Evolutionary conservation across 2,888 invertebrate genomes (phyloP).

Genomic region (Pandemis heparana): DNA sequence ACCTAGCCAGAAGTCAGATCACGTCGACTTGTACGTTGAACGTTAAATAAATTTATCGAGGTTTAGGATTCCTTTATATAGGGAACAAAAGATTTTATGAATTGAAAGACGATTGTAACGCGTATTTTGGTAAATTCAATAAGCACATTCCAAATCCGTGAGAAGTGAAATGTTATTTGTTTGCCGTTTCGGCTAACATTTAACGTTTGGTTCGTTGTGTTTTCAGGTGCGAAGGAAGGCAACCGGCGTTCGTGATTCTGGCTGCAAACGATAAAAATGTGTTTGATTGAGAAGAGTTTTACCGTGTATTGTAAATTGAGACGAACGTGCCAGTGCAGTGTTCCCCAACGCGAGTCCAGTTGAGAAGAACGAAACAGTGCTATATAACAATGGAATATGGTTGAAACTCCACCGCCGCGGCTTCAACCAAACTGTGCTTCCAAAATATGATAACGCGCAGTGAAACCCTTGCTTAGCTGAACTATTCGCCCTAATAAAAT

Average conservation of each 20-base stretch:
- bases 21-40: slow-evolving; percentile 21
- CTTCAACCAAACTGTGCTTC: slow-evolving; percentile 76
- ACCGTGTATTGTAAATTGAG: slow-evolving; percentile 66
- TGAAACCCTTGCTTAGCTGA: slow-evolving; percentile 57
- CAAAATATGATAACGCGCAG: slow-evolving; percentile 71
- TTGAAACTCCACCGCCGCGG: slow-evolving; percentile 64
- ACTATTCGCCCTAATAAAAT: slow-evolving; percentile 50
- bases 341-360: slow-evolving; percentile 66
- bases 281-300: slow-evolving; percentile 73
- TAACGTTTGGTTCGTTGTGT: slow-evolving; percentile 56
- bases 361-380: slow-evolving; percentile 72
- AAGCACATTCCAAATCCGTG: slow-evolving; percentile 73
- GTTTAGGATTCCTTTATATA: background rate
- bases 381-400: slow-evolving; percentile 84
- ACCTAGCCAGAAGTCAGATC: slow-evolving; percentile 24
- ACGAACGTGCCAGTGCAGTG: slow-evolving; percentile 78
- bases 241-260: slow-evolving; percentile 65
- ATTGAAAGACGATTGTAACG: slow-evolving; percentile 21
- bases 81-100: slow-evolving; percentile 14
- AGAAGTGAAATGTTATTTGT: slow-evolving; percentile 58
- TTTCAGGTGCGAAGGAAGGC: slow-evolving; percentile 69
- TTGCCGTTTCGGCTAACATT: slow-evolving; percentile 61
- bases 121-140: slow-evolving; percentile 16
- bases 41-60: slow-evolving; percentile 24
- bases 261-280: slow-evolving; percentile 76